Evolutionary conservation across 2,113 vertebrate species (phyloP).

Genomic region (Tachysurus fulvidraco): DNA sequence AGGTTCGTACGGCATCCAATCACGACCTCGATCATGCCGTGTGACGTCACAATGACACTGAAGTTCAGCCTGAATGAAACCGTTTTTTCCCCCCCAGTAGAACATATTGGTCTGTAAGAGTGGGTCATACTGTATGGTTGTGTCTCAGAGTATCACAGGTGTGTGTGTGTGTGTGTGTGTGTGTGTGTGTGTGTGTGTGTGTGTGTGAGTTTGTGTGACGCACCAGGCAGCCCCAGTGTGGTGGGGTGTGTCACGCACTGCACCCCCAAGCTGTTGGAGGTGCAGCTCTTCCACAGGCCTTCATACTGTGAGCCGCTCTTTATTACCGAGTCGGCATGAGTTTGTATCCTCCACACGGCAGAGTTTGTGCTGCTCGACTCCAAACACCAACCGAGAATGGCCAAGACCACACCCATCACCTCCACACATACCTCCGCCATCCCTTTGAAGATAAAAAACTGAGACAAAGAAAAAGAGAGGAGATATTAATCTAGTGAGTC

Average conservation of each 20-base stretch:
- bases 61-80: background rate
- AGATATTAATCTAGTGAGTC: background rate
- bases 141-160: background rate
- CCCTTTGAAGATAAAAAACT: background rate
- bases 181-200: background rate
- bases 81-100: background rate
- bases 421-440: constrained; percentile 68
- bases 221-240: constrained; percentile 77
- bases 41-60: background rate
- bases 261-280: constrained; percentile 64
- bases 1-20: background rate
- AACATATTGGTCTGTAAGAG: background rate
- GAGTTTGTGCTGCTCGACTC: constrained; percentile 72
- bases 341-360: constrained; percentile 72
- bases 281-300: constrained; percentile 84
- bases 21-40: background rate
- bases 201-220: constrained; percentile 47
- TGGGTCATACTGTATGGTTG: background rate
- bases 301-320: constrained; percentile 73
- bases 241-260: constrained; percentile 77
- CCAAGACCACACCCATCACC: constrained; percentile 71
- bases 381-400: constrained; percentile 72
- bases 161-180: background rate
- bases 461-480: background rate
- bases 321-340: constrained; percentile 52